Percentiles rank a stretch among this genome's conserved stretches.
These are phyloP conservation scores for Drosophila conformis DNA, from an alignment of 2,888 invertebrate genomes.

Conservation along the genomic window DNA sequence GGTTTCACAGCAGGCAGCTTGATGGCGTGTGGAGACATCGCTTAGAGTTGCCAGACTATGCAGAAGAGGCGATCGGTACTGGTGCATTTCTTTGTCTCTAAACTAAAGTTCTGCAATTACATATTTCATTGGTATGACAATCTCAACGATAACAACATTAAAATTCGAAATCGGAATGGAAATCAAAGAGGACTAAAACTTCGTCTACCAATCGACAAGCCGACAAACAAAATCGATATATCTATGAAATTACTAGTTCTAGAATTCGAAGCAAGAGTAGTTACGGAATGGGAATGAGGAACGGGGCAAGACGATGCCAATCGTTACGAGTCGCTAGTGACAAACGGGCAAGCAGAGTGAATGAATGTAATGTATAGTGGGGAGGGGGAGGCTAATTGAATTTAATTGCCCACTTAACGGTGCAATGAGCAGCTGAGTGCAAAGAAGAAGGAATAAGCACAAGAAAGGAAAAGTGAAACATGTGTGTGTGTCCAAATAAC, in stretches of 20 bases:
- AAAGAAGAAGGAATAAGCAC: constrained; percentile 7
- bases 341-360: constrained; percentile 48
- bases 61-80: not conserved
- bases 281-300: not conserved
- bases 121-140: not conserved
- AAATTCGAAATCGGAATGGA: constrained; percentile 45
- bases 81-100: not conserved
- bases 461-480: constrained; percentile 44
- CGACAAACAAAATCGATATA: constrained; percentile 59
- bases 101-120: not conserved
- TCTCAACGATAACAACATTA: constrained; percentile 24
- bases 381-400: constrained; percentile 81
- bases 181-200: constrained; percentile 18
- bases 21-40: not conserved
- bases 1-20: not conserved
- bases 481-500: constrained; percentile 8
- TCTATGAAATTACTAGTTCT: constrained; percentile 69
- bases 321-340: constrained; percentile 40
- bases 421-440: constrained; percentile 81
- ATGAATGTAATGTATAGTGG: constrained; percentile 2
- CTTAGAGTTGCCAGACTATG: not conserved
- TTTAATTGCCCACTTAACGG: constrained; percentile 84
- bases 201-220: constrained; percentile 31
- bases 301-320: not conserved
- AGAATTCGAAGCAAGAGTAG: constrained; percentile 33